A percentile compares a stretch with the other conserved stretches of the same genome.
Conservation (phyloP, 2,797 vertebrate genomes). For the Dendrocincla fuliginosa region DNA sequence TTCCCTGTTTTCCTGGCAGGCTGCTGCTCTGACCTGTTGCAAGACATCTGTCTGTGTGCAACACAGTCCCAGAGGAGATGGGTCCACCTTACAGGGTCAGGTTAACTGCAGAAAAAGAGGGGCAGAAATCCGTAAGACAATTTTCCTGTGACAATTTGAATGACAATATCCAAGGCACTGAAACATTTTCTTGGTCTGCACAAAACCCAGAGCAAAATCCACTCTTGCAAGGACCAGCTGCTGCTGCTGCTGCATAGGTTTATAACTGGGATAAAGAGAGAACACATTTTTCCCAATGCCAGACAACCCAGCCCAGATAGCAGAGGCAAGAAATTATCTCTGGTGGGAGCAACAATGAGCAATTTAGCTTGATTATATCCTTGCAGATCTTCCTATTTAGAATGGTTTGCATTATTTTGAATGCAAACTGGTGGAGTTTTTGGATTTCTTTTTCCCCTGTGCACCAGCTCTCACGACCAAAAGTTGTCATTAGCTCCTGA, state of each 20-base stretch:
- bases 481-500: constrained; percentile 48
- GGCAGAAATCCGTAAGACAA: background rate
- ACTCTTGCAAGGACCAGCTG: background rate
- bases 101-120: background rate
- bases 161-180: background rate
- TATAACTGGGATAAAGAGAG: background rate
- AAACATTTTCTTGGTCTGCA: background rate
- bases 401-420: constrained; percentile 23
- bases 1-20: background rate
- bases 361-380: constrained; percentile 55
- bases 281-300: background rate
- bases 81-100: background rate
- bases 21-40: constrained; percentile 34
- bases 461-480: background rate
- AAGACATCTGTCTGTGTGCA: background rate
- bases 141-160: background rate
- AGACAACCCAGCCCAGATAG: background rate
- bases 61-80: background rate
- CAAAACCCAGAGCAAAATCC: background rate
- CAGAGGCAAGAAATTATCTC: constrained; percentile 34
- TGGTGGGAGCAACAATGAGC: constrained; percentile 31
- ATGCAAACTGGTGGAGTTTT: background rate
- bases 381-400: constrained; percentile 37
- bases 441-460: background rate
- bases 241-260: background rate